Base-by-base conservation (phyloP, 2,113 vertebrate genomes). In the Echinops telfairi region DNA sequence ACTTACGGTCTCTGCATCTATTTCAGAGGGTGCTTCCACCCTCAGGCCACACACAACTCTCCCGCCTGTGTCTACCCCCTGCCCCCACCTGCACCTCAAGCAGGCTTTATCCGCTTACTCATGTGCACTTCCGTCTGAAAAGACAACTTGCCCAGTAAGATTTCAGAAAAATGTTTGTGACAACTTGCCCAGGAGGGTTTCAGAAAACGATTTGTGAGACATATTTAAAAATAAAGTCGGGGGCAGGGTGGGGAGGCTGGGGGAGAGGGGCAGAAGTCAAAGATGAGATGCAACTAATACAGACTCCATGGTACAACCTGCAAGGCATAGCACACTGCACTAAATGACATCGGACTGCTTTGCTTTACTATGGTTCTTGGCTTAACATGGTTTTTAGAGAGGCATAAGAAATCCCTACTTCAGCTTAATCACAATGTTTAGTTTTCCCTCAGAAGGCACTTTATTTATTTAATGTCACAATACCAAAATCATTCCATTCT, bases 381-480 rank as follows among this genome's bases (percentile, higher is more conserved):
- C 33, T 90, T 93, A 79, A 83, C 94, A 90, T 83, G 58, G 23
- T 86, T 96, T 94, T 86, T 77, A 86, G 83, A 93, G 47, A 71
- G 36, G 47, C 89, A 93, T 91, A 91, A 95, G 88, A 88, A 96
- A 92, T 95, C 89, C 71, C 76, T 77, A 17, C 43, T 93, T 87
- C 29, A 86, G 73, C 31, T 78, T 95, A 97, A 96, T 95, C 95
- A 96, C 60, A 79, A 73, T 91, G 79, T 96, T 96, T 96, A 92
- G 79, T 76, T 96, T 97, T 92, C 86, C 90, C 90, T 92, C 4
- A 6, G 88, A 93, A 95, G 73, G 83, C 23, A 90, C 88, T 38
- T 94, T 95, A 96, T 96, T 96, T 97, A 96, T 83, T 96, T 93
- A 93, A 89, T 96, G 83, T 96, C 94, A 94, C 90, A 94, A 90